These are phyloP conservation scores for Daubentonia madagascariensis DNA, from an alignment of 2,113 vertebrate genomes.

Conservation along the genomic window DNA sequence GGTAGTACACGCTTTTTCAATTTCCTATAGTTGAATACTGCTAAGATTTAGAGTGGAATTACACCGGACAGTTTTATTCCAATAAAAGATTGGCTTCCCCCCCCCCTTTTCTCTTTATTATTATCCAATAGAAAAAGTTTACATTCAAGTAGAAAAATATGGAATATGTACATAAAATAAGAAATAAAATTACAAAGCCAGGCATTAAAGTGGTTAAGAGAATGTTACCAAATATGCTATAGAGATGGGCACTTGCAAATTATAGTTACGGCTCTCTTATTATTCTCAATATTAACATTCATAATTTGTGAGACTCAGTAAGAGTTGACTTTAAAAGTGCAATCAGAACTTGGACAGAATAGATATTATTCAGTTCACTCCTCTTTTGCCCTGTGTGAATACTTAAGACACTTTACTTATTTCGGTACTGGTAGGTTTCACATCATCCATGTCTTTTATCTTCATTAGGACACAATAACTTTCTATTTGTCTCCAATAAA, in stretches of 20 bases:
- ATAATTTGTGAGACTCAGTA: constrained; percentile 17
- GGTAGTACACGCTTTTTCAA: neutral
- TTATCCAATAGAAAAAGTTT: neutral
- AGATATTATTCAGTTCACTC: constrained; percentile 6
- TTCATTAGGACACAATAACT: constrained; percentile 32
- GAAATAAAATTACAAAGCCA: neutral
- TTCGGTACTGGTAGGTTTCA: neutral
- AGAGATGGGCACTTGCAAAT: neutral
- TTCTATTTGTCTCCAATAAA: neutral
- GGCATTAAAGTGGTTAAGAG: neutral
- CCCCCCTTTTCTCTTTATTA: neutral
- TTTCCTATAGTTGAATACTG: neutral
- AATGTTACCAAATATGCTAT: neutral
- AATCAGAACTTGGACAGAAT: neutral
- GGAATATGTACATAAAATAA: neutral
- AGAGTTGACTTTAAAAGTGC: constrained; percentile 27
- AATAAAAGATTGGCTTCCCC: neutral
- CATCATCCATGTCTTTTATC: neutral
- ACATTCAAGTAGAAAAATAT: neutral
- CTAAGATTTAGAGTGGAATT: constrained; percentile 33
- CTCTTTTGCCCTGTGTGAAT: neutral
- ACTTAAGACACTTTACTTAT: neutral
- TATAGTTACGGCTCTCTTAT: neutral
- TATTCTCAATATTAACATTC: neutral
- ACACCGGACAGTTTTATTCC: neutral